Evolutionary conservation across 2,888 invertebrate species (phyloP).

Genomic region (Allolobophora icterica): DNA sequence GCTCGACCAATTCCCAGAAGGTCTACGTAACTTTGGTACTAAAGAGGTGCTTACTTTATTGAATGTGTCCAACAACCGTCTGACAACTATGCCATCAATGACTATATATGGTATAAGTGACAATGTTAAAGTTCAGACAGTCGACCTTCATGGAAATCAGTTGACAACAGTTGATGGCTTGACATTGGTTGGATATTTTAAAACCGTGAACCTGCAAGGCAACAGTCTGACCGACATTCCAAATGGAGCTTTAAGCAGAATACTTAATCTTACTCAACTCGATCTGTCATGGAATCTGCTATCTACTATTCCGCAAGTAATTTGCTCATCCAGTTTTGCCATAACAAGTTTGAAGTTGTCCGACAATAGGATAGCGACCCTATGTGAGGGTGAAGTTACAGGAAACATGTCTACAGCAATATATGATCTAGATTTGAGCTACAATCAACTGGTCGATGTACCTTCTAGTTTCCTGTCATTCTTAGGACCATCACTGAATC

Average conservation of each 20-base stretch:
- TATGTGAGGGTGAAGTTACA: neutral
- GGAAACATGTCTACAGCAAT: neutral
- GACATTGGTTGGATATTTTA: conserved; percentile 2
- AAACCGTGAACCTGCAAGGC: neutral
- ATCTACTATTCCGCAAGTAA: neutral
- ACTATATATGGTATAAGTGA: neutral
- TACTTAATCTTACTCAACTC: neutral
- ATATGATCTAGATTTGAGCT: neutral
- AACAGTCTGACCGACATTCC: neutral
- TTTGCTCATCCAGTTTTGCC: neutral
- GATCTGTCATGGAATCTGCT: conserved; percentile 22
- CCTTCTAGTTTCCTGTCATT: neutral
- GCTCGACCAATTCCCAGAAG: neutral
- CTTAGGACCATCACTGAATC: neutral
- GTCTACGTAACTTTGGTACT: neutral
- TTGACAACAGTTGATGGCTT: neutral
- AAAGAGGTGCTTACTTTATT: neutral
- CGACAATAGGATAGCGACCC: neutral
- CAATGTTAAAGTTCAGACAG: neutral
- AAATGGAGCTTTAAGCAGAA: neutral
- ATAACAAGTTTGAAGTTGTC: neutral
- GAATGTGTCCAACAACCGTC: neutral
- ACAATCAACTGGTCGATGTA: conserved; percentile 9
- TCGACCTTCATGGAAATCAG: conserved; percentile 1
- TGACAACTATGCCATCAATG: neutral